Conservation (phyloP, 2,888 invertebrate genomes). For the Synergus laeviventris region DNA sequence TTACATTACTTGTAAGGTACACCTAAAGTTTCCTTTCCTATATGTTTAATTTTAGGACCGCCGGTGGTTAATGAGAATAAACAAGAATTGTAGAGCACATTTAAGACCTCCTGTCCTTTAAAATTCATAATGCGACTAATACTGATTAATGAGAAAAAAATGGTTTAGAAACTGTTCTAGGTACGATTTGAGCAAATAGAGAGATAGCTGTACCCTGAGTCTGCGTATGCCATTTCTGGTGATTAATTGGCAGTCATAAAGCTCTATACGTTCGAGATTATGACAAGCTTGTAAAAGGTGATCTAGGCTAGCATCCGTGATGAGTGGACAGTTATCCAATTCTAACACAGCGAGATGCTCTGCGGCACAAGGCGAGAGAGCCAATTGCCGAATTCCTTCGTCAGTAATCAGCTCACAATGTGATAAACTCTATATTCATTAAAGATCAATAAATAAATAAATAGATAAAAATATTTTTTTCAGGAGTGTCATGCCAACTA, state of each 20-base stretch:
- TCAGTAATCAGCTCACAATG: constrained; percentile 99
- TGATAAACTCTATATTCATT: constrained; percentile 89
- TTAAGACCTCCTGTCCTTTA: no score
- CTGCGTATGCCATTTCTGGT: constrained; percentile 97
- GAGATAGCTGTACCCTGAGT: constrained; percentile 84
- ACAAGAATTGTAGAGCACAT: no score
- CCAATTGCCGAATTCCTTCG: constrained; percentile 96
- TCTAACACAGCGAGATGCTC: constrained; percentile 96
- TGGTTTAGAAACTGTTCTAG: not conserved
- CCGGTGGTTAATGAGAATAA: no score
- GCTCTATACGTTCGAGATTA: constrained; percentile 96
- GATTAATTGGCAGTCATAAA: constrained; percentile 99
- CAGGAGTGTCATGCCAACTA: not conserved
- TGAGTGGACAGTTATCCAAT: constrained; percentile 98
- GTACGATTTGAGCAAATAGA: not conserved
- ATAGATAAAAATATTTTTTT: not conserved
- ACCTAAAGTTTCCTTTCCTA: no score
- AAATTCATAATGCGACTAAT: no score
- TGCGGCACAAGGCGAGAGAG: constrained; percentile 94
- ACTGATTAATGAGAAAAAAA: no score
- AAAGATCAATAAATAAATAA: not conserved
- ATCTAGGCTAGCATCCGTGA: constrained; percentile 97
- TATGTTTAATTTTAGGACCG: no score
- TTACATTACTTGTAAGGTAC: no score
- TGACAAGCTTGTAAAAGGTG: constrained; percentile 93